phyloP scores from a whole-genome alignment of 2,113 vertebrate species.

The Poeciliopsis turrubarensis region DNA sequence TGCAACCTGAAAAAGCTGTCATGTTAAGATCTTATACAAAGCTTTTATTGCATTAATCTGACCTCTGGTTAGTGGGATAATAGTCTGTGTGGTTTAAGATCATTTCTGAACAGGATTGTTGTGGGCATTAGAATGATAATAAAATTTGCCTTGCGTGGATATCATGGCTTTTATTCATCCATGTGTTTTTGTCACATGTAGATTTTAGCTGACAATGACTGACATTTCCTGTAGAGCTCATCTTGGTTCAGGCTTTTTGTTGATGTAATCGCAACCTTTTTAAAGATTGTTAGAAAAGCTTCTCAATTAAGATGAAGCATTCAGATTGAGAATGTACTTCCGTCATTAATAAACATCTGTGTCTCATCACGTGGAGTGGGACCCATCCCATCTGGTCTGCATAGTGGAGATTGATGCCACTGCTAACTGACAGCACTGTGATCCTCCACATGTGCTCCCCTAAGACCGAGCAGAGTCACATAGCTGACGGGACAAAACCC shows the following conservation, averaged over 20 bases:
- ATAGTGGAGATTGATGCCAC: background rate
- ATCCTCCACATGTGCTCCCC: background rate
- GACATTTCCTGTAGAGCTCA: no score
- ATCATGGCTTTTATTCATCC: background rate
- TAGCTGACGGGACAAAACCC: background rate
- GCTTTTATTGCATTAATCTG: background rate
- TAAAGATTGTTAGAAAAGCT: background rate
- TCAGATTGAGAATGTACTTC: background rate
- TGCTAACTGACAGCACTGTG: background rate
- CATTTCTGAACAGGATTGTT: background rate
- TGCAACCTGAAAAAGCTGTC: background rate
- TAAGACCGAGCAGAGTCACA: constrained; percentile 5
- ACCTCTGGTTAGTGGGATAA: background rate
- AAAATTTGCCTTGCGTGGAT: no score
- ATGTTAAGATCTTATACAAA: background rate
- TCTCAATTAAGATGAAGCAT: background rate
- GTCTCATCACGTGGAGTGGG: background rate
- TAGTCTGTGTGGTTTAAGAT: background rate
- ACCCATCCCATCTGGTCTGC: background rate
- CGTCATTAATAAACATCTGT: background rate
- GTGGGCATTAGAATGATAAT: background rate
- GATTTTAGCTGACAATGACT: no score
- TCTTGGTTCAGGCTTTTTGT: no score
- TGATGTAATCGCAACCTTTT: no score
- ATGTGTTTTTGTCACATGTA: background rate